Percentiles rank a stretch among this genome's conserved stretches.
These are phyloP conservation scores for Nothocercus nigrocapillus DNA, from an alignment of 2,113 vertebrate genomes.

Conservation along the genomic window DNA sequence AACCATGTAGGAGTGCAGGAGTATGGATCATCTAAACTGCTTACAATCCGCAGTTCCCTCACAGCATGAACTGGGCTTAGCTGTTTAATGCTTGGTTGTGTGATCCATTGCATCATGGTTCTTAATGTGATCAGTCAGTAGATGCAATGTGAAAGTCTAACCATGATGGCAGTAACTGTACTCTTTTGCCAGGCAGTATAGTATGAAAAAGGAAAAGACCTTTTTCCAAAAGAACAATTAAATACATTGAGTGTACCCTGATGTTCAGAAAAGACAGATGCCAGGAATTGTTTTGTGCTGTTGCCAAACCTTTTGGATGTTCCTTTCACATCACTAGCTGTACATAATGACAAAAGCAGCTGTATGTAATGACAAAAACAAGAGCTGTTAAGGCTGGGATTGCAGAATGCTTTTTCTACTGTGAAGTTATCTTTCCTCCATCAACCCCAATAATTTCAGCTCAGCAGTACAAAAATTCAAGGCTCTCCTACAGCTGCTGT, in stretches of 20 bases:
- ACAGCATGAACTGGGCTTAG: not conserved
- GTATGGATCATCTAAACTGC: not conserved
- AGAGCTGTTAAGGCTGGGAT: not conserved
- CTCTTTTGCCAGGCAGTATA: not conserved
- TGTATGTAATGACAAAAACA: not conserved
- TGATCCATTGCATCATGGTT: not conserved
- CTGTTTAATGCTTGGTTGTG: not conserved
- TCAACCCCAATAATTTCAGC: not conserved
- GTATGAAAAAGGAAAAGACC: not conserved
- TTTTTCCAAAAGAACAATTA: not conserved
- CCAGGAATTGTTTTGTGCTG: not conserved
- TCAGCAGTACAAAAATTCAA: not conserved
- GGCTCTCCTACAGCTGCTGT: conserved; percentile 4
- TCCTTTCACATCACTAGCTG: not conserved
- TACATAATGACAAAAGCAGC: not conserved
- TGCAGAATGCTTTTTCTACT: not conserved
- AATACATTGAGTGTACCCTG: not conserved
- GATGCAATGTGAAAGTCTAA: not conserved
- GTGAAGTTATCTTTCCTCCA: not conserved
- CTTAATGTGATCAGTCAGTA: not conserved
- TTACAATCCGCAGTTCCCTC: not conserved
- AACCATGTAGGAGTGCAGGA: not conserved
- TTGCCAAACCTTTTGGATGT: not conserved
- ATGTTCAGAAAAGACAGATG: not conserved
- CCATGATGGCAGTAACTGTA: not conserved